Evolutionary conservation across 1,140 invertebrate species (phyloP).

Genomic region (Acyrthosiphon pisum): DNA sequence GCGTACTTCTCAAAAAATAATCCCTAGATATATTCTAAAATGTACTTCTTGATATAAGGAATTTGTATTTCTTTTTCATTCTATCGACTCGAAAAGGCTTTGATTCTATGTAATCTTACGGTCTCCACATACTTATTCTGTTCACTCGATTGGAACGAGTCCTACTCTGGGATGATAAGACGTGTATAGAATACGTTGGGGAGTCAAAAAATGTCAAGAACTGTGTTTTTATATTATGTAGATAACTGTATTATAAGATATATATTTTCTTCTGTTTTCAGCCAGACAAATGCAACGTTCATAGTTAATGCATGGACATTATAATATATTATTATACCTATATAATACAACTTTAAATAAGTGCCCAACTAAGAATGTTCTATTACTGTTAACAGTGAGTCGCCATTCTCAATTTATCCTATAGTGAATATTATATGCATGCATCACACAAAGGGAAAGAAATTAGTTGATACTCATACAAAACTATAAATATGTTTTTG

Average conservation of each 20-base stretch:
- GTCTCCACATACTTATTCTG: conserved; percentile 24
- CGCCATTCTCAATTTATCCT: background rate
- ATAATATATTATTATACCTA: background rate
- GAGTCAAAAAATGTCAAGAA: conserved; percentile 9
- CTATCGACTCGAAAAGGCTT: background rate
- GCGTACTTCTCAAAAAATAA: background rate
- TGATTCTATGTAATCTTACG: background rate
- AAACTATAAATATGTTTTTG: conserved; percentile 24
- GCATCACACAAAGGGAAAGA: background rate
- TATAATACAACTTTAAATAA: background rate
- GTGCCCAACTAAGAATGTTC: background rate
- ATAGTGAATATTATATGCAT: background rate
- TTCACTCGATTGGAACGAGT: conserved; percentile 15
- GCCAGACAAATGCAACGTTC: background rate
- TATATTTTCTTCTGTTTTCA: background rate
- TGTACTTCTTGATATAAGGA: background rate
- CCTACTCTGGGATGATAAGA: background rate
- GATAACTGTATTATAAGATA: conserved; percentile 1
- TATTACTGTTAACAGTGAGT: background rate
- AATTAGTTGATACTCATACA: background rate
- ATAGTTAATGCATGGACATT: background rate
- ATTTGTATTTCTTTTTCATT: background rate
- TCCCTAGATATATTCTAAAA: background rate
- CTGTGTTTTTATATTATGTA: background rate
- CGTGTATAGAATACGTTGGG: background rate